Evolutionary conservation across 2,113 vertebrate genomes (phyloP), one percentile per base, ranked within the genome.

Genomic region (Cyanoderma ruficeps): DNA sequence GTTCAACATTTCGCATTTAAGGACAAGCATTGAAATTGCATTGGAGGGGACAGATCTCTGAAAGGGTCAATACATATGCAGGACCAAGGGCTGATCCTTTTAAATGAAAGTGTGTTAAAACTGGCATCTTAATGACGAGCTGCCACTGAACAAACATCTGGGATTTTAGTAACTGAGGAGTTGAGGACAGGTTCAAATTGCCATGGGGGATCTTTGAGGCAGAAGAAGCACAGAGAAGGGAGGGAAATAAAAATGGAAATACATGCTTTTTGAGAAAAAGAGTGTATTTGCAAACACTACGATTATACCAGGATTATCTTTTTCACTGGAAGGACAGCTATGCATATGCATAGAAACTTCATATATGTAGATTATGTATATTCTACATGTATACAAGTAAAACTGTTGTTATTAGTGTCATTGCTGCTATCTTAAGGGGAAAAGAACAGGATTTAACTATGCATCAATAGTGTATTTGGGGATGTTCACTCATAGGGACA

Each of bases 141-240:
- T 96, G 95, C 88, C 90, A 90, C 68, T 64, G 83, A 94, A 88
- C 95, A 95, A 90, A 85, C 88, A 86, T 88, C 88, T 87, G 87
- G 82, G 90, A 93, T 90, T 95, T 95, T 77, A 86, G 85, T 47
- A 97, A 93, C 92, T 85, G 78, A 95, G 93, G 82, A 94, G 78
- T 46, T 86, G 82, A 94, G 87, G 92, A 96, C 82, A 95, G 92
- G 82, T 96, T 94, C 92, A 96, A 88, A 95, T 95, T 90, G 95
- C 90, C 90, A 76, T 59, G 78, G 18, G 86, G 93, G 37, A 94
- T 79, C 83, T 94, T 79, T 94, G 89, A 95, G 89, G 84, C 89
- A 94, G 81, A 91, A 90, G 95, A 94, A 94, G 31, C 74, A 85
- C 28, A 55, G 65, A 83, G 72, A 84, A 87, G 18, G 52, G 25